phyloP scores from a whole-genome alignment of 1,140 invertebrate species.

The Sminthurinus signatus region DNA sequence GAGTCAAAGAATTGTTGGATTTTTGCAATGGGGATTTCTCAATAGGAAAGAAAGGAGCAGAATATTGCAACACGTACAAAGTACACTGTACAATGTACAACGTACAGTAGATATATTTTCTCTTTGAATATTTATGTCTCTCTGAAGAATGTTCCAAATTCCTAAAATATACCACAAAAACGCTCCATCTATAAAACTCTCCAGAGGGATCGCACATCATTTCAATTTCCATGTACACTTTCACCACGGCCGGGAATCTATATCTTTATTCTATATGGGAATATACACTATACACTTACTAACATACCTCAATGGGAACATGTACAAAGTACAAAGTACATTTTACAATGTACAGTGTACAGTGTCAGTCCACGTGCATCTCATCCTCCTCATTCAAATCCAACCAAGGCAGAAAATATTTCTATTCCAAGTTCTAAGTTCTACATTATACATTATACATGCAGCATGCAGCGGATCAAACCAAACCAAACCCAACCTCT shows the following conservation, averaged over 20 bases:
- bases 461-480: too few relatives aligned
- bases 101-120: neutral
- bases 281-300: neutral
- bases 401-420: too few relatives aligned
- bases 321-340: too few relatives aligned
- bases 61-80: too few relatives aligned
- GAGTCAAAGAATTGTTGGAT: constrained; percentile 15
- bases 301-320: too few relatives aligned
- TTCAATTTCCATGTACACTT: constrained; percentile 21
- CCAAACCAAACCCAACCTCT: too few relatives aligned
- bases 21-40: constrained; percentile 18
- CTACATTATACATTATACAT: too few relatives aligned
- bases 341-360: too few relatives aligned
- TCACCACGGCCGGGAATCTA: neutral
- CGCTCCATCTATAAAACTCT: constrained; percentile 24
- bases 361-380: too few relatives aligned
- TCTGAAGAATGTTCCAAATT: constrained; percentile 28
- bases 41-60: constrained; percentile 4
- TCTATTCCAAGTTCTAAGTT: too few relatives aligned
- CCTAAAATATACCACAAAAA: constrained; percentile 29
- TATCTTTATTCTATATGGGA: neutral
- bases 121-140: constrained; percentile 30
- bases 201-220: constrained; percentile 23
- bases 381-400: too few relatives aligned
- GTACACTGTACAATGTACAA: too few relatives aligned